Evolutionary conservation across 2,888 invertebrate genomes (phyloP).

Genomic region (Ectobius pallidus): DNA sequence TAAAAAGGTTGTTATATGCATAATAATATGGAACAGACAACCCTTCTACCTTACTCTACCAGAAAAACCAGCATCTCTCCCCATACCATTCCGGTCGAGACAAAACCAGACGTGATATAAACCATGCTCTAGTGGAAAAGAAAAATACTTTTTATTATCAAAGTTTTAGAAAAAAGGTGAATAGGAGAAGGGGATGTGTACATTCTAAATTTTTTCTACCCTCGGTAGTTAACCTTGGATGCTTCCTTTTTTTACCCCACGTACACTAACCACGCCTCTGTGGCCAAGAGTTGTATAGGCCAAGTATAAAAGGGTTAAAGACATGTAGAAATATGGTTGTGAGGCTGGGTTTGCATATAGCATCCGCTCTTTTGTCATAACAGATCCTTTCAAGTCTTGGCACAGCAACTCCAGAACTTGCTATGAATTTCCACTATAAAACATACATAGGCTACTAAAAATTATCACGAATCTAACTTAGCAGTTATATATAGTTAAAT

Average conservation of each 20-base stretch:
- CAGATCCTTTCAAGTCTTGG: too few species aligned
- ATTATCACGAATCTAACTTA: too few species aligned
- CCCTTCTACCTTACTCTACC: constrained; percentile 24
- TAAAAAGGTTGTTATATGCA: constrained; percentile 33
- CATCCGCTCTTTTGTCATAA: not conserved
- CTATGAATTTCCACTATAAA: too few species aligned
- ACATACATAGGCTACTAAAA: too few species aligned
- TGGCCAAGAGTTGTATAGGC: not conserved
- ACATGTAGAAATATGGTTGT: not conserved
- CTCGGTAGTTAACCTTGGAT: constrained; percentile 18
- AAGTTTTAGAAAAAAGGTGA: constrained; percentile 49
- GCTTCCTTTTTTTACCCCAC: constrained; percentile 15
- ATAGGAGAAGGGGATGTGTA: not conserved
- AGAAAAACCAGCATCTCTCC: not conserved
- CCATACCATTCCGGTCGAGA: not conserved
- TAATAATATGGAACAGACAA: constrained; percentile 36
- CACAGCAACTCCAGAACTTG: too few species aligned
- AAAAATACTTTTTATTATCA: constrained; percentile 58
- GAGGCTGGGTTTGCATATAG: not conserved
- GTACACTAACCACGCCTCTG: constrained; percentile 10
- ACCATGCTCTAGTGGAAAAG: constrained; percentile 59
- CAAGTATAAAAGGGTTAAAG: not conserved
- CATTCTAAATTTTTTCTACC: not conserved
- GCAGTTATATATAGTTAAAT: too few species aligned
- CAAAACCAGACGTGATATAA: constrained; percentile 56